Conservation (phyloP, 1,140 invertebrate genomes). For the Cheumatopsyche charites region DNA sequence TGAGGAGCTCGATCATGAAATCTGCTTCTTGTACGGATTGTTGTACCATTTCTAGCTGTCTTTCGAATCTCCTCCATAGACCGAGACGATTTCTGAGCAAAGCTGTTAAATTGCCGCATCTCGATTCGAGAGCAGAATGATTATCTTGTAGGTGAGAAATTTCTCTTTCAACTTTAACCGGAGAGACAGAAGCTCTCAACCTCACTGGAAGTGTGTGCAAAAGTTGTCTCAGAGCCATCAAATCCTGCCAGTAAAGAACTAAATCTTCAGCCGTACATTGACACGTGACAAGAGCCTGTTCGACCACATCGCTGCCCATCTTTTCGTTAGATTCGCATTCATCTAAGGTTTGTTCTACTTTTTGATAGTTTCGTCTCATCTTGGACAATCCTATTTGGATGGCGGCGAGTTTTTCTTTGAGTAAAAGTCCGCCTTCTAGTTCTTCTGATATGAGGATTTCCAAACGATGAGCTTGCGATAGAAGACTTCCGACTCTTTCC, state of each 20-base stretch:
- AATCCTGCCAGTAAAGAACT: conserved; percentile 73
- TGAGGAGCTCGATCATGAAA: conserved; percentile 83
- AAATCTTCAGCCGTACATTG: conserved; percentile 70
- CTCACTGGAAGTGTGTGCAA: conserved; percentile 76
- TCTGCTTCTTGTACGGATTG: conserved; percentile 80
- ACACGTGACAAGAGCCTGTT: conserved; percentile 71
- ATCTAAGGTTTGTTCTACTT: conserved; percentile 67
- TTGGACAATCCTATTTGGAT: conserved; percentile 71
- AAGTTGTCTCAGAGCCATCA: conserved; percentile 73
- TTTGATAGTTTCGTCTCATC: conserved; percentile 69
- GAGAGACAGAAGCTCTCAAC: conserved; percentile 74
- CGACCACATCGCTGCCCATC: conserved; percentile 73
- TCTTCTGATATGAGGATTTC: conserved; percentile 75
- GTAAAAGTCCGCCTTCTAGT: conserved; percentile 70
- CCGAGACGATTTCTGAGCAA: conserved; percentile 69
- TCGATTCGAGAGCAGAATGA: conserved; percentile 71
- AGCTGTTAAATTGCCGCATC: conserved; percentile 68
- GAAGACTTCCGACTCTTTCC: conserved; percentile 73
- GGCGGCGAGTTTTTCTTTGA: conserved; percentile 73
- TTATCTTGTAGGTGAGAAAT: conserved; percentile 76
- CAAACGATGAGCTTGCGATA: conserved; percentile 70
- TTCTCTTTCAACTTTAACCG: conserved; percentile 73
- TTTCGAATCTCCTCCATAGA: conserved; percentile 76
- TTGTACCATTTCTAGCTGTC: conserved; percentile 76
- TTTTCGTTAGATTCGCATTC: conserved; percentile 74